Conservation (phyloP, 2,113 vertebrate genomes). For the Protobothrops flavoviridis region DNA sequence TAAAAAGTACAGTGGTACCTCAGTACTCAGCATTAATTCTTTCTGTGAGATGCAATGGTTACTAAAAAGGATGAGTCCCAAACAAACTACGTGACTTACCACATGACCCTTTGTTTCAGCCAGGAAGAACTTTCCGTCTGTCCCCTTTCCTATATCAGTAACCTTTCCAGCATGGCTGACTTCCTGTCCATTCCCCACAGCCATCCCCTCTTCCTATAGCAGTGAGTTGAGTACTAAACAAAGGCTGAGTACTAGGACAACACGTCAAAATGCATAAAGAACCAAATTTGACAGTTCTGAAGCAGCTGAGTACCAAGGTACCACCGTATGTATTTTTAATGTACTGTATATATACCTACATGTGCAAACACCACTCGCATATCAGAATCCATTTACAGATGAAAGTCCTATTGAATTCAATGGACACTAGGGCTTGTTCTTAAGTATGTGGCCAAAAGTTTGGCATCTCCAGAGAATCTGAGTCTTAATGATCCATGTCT, state of each 20-base stretch:
- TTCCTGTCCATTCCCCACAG: neutral
- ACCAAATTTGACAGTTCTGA: neutral
- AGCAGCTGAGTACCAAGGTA: neutral
- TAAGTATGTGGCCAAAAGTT: neutral
- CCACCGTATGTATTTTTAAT: neutral
- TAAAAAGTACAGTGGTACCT: neutral
- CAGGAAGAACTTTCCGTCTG: neutral
- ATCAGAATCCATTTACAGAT: neutral
- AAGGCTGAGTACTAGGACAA: neutral
- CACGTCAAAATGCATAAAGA: neutral
- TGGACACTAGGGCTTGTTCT: neutral
- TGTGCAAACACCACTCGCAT: neutral
- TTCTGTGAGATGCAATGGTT: neutral
- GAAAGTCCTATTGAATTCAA: neutral
- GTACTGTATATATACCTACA: neutral
- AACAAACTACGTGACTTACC: neutral
- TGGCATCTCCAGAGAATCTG: neutral
- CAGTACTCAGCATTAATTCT: neutral
- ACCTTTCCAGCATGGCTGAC: neutral
- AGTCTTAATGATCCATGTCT: too few species aligned
- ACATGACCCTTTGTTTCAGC: neutral
- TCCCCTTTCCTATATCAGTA: neutral
- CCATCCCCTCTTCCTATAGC: neutral
- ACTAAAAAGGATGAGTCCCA: neutral
- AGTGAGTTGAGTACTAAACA: neutral